Base-by-base conservation (phyloP, 2,888 invertebrate genomes). In the Drosophila fungiperda region DNA sequence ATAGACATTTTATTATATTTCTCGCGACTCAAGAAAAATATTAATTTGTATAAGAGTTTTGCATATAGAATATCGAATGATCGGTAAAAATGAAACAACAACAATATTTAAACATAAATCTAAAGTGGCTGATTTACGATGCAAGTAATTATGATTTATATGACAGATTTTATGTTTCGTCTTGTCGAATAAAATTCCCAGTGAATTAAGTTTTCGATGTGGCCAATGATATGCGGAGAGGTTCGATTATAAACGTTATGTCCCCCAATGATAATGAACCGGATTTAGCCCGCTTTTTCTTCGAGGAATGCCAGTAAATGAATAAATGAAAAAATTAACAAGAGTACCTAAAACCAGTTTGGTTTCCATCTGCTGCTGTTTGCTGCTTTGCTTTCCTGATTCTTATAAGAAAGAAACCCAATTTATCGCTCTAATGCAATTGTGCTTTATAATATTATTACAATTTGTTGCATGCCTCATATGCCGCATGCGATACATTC, bases 381-480 rank as follows among this genome's bases (percentile, higher is more conserved):
- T 45, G 32, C 23, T 15, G 20, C 23, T 15, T 23, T 8, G 4
- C 12, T 45, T 8, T 7, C 15, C 57, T 32, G 33, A 12, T 57
- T 65, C 66, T 50, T 53, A 15, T 7, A 45, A 20, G 32, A 48
- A 42, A 50, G 48, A 40, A 73, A 78, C 23, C 59, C 53, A 78
- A 84, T 84, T 88, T 81, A 64, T 72, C 59, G 83, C 78, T 74
- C 69, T 66, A 71, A 70, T 88, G 84, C 83, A 62, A 83, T 58
- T 53, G 66, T 42, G 60, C 83, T 62, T 78, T 66, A 54, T 67
- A 57, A 60, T 45, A 29, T 33, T 42, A 40, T 66, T 26, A 32
- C 38, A 57, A 20, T 55, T n/a, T 40, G 36, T 65, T 71, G 76
- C 68, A 80, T 71, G 85, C 80, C 85, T 71, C 88, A 87, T 85